phyloP scores from a whole-genome alignment of 2,797 vertebrate genomes.

The Coreius guichenoti region DNA sequence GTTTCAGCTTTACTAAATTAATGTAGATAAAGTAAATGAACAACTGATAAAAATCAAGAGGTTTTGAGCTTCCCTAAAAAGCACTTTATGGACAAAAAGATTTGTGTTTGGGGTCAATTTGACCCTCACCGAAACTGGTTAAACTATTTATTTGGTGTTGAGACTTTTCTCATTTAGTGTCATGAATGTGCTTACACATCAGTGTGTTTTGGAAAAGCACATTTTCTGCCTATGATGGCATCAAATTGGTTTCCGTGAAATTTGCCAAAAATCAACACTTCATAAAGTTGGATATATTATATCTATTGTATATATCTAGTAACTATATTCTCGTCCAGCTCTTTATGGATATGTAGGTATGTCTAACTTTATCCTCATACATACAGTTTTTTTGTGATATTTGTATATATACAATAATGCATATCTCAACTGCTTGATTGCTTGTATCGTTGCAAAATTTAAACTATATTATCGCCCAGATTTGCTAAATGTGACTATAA shows the following conservation, averaged over 20 bases:
- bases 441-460: neutral
- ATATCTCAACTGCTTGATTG: neutral
- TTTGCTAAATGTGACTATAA: neutral
- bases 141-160: neutral
- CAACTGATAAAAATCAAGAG: neutral
- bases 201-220: neutral
- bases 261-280: neutral
- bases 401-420: neutral
- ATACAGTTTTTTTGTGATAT: neutral
- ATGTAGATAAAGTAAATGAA: neutral
- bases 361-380: neutral
- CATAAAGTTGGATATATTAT: neutral
- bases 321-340: neutral
- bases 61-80: neutral
- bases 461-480: neutral
- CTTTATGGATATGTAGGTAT: neutral
- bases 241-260: neutral
- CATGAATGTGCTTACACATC: neutral
- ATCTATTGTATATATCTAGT: neutral
- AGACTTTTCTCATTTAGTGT: neutral
- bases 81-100: neutral
- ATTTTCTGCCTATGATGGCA: neutral
- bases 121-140: neutral
- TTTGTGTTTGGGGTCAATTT: neutral
- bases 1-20: neutral